Evolutionary conservation across 2,797 vertebrate genomes (phyloP), one percentile per base, ranked within the genome.

Genomic region (Phoebastria nigripes): DNA sequence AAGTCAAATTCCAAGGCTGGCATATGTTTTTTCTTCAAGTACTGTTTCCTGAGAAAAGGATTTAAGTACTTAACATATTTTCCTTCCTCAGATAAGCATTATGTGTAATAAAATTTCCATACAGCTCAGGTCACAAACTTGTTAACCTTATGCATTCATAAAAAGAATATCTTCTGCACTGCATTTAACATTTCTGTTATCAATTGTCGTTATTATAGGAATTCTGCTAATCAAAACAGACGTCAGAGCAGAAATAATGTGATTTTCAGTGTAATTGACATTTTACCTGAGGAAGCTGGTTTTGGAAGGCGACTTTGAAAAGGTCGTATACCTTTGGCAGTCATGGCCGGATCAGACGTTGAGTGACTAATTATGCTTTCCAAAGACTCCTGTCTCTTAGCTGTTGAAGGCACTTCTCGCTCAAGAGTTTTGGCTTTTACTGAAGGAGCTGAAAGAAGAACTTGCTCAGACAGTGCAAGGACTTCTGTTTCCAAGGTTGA

Each of bases 391-490:
- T 69, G 96, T 96, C 96, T 92, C 79, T 98, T 97, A 54, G 98
- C 90, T 77, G 97, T 97, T 96, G 98, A 99, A 98, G 98, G 98
- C 98, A 99, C 98, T 99, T 99, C 97, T 95, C 96, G 91, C 94
- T 98, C 98, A 42, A 98, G 98, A 77, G 98, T 98, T 96, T 97
- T 98, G 96, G 98, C 98, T 97, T 97, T 97, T 83, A 97, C 93
- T 77, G 97, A 95, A 95, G 97, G 44, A 88, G 94, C 70, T 84
- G 94, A 12, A 90, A 95, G 89, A 80, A 97, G 96, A 76, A 88
- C n/a, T 67, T 96, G 96, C 90, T 98, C 97, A 18, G 97, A 94
- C 3, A 94, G 95, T 91, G 97, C 87, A 78, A 95, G 51, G 33
- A 92, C 63, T 78, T 97, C 97, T 20, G 93, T 55, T 94, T 96